Conservation (phyloP, 2,888 invertebrate species). For the Pyrrhosoma nymphula region DNA sequence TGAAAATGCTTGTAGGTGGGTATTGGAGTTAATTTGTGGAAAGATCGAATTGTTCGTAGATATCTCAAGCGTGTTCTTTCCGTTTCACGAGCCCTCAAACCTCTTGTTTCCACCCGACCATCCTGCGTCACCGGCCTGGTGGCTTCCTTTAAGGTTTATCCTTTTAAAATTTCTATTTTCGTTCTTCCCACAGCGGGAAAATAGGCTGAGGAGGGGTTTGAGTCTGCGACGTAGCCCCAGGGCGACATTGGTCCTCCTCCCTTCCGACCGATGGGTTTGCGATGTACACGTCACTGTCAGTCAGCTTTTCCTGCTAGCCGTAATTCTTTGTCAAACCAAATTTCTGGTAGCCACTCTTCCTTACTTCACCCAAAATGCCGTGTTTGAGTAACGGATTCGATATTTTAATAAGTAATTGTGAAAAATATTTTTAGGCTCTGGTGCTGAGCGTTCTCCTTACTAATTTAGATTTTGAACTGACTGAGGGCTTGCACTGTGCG, state of each 20-base stretch:
- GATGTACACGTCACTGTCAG: not conserved
- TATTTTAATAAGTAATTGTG: not conserved
- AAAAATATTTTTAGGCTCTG: not conserved
- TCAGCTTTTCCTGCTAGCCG: not conserved
- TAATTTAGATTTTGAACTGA: no score
- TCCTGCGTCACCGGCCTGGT: not conserved
- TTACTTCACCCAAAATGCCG: not conserved
- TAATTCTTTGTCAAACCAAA: not conserved
- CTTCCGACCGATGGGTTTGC: not conserved
- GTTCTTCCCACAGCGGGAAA: not conserved
- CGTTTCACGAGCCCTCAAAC: no score
- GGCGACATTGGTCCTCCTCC: not conserved
- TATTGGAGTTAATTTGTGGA: no score
- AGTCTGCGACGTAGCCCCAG: not conserved
- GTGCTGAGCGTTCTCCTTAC: no score
- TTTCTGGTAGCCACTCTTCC: not conserved
- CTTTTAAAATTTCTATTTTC: constrained; percentile 5
- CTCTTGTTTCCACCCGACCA: not conserved
- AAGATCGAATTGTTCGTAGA: no score
- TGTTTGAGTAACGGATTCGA: not conserved
- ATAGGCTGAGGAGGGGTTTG: not conserved
- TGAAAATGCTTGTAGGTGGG: no score
- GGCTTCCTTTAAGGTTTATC: constrained; percentile 1
- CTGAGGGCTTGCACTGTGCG: no score
- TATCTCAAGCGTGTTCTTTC: no score